A percentile compares a stretch with the other conserved stretches of the same genome.
phyloP scores from a whole-genome alignment of 2,888 invertebrate genomes.

The Lottia scabra region DNA sequence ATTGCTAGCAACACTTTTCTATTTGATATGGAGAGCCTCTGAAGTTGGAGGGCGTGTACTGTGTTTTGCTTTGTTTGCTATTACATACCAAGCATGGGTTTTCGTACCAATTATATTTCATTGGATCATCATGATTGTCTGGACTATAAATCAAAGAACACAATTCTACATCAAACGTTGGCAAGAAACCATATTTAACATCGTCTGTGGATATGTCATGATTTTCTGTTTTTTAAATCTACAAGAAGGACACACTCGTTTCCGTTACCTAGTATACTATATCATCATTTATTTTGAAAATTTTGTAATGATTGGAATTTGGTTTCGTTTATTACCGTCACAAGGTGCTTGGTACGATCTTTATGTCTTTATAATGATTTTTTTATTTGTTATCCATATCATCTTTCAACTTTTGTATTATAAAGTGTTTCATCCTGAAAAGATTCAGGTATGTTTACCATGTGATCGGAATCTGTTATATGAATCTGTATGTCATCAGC shows the following conservation, averaged over 20 bases:
- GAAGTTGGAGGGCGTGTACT: constrained; percentile 69
- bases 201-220: constrained; percentile 85
- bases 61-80: constrained; percentile 69
- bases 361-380: constrained; percentile 62
- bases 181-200: constrained; percentile 68
- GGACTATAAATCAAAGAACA: constrained; percentile 67
- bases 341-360: constrained; percentile 63
- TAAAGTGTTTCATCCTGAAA: constrained; percentile 62
- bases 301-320: constrained; percentile 69
- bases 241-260: constrained; percentile 82
- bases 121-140: constrained; percentile 69
- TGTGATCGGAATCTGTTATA: constrained; percentile 43
- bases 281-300: constrained; percentile 70
- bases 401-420: constrained; percentile 66
- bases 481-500: constrained; percentile 51
- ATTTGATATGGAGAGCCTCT: constrained; percentile 69
- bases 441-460: constrained; percentile 45
- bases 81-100: constrained; percentile 61
- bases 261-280: constrained; percentile 70
- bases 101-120: constrained; percentile 64
- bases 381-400: constrained; percentile 59
- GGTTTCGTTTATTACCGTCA: constrained; percentile 65
- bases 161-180: constrained; percentile 49
- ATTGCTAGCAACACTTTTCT: constrained; percentile 56
- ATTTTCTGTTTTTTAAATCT: constrained; percentile 88